Evolutionary conservation across 2,113 vertebrate genomes (phyloP).

Genomic region (Tragulus kanchil): DNA sequence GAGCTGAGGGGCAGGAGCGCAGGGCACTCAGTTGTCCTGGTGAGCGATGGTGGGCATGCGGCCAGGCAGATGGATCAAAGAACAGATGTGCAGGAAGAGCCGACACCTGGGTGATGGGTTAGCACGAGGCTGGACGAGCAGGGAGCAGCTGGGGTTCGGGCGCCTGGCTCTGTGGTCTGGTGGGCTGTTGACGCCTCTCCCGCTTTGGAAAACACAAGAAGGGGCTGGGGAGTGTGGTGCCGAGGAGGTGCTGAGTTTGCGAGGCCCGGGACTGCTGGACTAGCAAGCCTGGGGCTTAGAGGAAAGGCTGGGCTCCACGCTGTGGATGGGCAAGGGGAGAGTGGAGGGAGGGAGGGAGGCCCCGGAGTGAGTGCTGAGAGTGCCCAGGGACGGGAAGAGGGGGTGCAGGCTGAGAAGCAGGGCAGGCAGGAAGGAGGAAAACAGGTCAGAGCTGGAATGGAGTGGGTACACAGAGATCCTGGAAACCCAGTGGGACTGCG

Average conservation of each 20-base stretch:
- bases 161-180: background rate
- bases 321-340: background rate
- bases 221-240: background rate
- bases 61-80: background rate
- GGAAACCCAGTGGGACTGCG: background rate
- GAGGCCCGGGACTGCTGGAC: background rate
- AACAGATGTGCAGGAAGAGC: background rate
- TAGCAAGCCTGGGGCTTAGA: background rate
- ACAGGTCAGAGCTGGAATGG: background rate
- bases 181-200: background rate
- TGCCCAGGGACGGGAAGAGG: background rate
- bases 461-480: background rate
- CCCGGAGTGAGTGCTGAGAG: background rate
- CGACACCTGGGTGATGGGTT: background rate
- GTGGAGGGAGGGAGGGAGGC: background rate
- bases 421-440: background rate
- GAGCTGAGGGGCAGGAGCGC: background rate
- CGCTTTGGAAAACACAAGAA: background rate
- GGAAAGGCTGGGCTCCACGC: background rate
- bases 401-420: background rate
- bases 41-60: background rate
- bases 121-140: background rate
- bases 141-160: background rate
- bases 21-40: background rate
- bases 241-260: background rate